Base-by-base conservation (phyloP, 92 coral and sea anemone genomes). In the Heteractis magnifica region DNA sequence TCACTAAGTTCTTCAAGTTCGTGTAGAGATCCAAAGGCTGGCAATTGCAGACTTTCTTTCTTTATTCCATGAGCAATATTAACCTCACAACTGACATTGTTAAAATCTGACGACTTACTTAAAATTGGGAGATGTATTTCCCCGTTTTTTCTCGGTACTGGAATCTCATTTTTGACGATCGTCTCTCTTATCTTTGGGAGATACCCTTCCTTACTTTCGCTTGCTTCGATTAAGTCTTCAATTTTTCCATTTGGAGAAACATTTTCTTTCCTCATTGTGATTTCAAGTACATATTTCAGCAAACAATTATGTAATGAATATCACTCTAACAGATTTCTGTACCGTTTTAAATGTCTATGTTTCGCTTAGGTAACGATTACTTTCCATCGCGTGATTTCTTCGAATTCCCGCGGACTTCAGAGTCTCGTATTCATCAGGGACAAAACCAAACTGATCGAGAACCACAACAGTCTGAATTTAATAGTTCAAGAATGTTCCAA, bases 21-120 rank as follows among this genome's bases (percentile, higher is more conserved):
- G 34, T 48, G 49, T 5, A 87, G 79, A 6, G 92, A 89, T 64
- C 84, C 87, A 49, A 85, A 77, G 56, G 86, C 85, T 72, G 92
- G 89, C 8, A 89, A 77, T 6, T 55, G 74, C 49, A 68, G 51
- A 62, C 87, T 81, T 53, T 56, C 51, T 80, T 77, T 74, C 13
- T 65, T n/a, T 8, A 34, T 34, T 34, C 44, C 44, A 34, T 55
- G 12, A 19, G 84, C 62, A 34, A 70, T 18, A 64, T 75, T 18
- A n/a, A 51, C 52, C 15, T 49, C 52, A 41, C 48, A 26, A 0
- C 23, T 6, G 44, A 7, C 14, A 44, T 19, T 51, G 10, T 80
- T 48, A 49, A 13, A 48, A 12, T 16, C 18, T 8, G 11, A 6
- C 11, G 65, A 18, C 7, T 78, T 16, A 53, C 49, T 51, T 68